Percentiles rank a stretch among this genome's conserved stretches.
These are phyloP conservation scores for Intellagama lesueurii DNA, from an alignment of 2,797 vertebrate species.

Conservation along the genomic window DNA sequence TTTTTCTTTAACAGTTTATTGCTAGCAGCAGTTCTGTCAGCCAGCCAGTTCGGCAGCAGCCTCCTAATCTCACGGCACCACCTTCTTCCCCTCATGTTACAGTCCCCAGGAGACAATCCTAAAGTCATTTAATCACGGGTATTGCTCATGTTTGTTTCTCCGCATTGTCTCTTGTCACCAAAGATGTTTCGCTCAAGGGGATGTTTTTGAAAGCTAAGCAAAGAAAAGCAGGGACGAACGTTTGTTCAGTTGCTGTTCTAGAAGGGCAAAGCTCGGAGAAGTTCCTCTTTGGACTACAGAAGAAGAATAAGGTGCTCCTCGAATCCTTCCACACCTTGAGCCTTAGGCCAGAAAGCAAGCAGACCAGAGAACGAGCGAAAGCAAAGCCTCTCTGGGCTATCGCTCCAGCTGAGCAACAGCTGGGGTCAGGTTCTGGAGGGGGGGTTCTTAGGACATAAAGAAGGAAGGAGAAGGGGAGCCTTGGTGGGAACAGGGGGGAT, in stretches of 20 bases:
- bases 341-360: no score
- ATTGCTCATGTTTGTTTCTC: constrained; percentile 46
- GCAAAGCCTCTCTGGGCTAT: no score
- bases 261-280: background rate
- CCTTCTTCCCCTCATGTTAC: constrained; percentile 51
- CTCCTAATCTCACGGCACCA: constrained; percentile 50
- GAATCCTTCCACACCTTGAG: no score
- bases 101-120: constrained; percentile 38
- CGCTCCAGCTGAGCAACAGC: no score
- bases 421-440: no score
- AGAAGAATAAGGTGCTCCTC: no score
- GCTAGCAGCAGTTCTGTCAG: constrained; percentile 45
- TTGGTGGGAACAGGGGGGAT: background rate
- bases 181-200: constrained; percentile 38
- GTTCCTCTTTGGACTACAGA: no score
- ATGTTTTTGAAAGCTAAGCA: background rate
- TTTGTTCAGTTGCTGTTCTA: background rate
- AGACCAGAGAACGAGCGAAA: no score
- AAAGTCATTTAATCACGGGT: constrained; percentile 58
- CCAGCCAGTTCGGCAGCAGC: constrained; percentile 36
- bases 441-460: no score
- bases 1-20: background rate
- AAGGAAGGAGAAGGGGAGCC: background rate
- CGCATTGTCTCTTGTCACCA: constrained; percentile 23
- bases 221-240: background rate